phyloP scores from a whole-genome alignment of 2,888 invertebrate genomes.

The Cinara cedri region DNA sequence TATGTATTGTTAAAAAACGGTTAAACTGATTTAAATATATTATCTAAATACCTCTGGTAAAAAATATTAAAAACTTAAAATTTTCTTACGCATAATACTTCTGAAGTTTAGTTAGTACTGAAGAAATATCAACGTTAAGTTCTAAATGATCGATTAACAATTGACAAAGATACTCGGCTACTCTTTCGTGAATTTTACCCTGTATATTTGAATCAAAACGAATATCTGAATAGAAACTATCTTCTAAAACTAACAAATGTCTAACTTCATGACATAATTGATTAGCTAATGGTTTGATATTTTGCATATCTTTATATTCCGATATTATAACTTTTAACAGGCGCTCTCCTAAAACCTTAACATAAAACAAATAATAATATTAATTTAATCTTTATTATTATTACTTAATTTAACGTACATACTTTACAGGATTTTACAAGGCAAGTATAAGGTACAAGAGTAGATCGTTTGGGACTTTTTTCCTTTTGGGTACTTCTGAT shows the following conservation, averaged over 20 bases:
- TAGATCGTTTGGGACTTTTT: constrained; percentile 13
- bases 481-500: constrained; percentile 8
- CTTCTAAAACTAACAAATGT: constrained; percentile 47
- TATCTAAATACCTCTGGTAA: not conserved
- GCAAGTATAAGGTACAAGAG: constrained; percentile 47
- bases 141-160: constrained; percentile 25
- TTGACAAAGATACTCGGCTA: constrained; percentile 39
- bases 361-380: not conserved
- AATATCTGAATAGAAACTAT: constrained; percentile 53
- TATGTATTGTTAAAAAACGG: no score
- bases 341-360: constrained; percentile 48
- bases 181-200: constrained; percentile 47
- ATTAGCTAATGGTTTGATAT: constrained; percentile 30
- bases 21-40: no score
- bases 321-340: constrained; percentile 37
- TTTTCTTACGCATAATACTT: constrained; percentile 40
- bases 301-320: not conserved
- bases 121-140: not conserved
- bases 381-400: not conserved
- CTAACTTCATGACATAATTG: constrained; percentile 43
- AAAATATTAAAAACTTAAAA: not conserved
- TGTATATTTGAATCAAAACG: constrained; percentile 49
- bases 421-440: constrained; percentile 48
- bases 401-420: not conserved
- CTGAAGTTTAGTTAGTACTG: constrained; percentile 23